Conservation (phyloP, 2,888 invertebrate species). For the Miltochrista miniata region DNA sequence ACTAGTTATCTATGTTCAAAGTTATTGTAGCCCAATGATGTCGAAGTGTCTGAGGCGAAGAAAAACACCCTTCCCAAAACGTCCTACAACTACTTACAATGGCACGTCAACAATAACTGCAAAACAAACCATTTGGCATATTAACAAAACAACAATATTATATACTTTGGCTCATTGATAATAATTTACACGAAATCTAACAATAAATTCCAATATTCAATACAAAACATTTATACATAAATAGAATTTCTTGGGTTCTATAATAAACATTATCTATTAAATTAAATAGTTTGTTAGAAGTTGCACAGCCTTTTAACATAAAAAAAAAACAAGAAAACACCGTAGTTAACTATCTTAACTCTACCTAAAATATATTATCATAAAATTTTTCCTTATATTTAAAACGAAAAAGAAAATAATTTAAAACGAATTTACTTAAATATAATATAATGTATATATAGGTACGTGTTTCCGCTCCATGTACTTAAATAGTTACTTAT, state of each 20-base stretch:
- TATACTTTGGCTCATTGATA: slow-evolving; percentile 12
- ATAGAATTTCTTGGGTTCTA: slow-evolving; percentile 7
- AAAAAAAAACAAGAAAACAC: slow-evolving; percentile 17
- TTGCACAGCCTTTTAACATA: slow-evolving; percentile 44
- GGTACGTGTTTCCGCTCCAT: no score
- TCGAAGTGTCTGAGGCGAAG: no score
- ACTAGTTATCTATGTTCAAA: no score
- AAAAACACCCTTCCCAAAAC: slow-evolving; percentile 11
- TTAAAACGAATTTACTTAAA: not conserved
- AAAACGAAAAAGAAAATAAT: no score
- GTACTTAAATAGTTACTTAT: no score
- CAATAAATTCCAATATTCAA: slow-evolving; percentile 20
- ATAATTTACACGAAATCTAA: slow-evolving; percentile 10
- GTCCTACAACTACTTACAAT: slow-evolving; percentile 14
- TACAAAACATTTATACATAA: slow-evolving; percentile 14
- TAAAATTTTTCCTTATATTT: no score
- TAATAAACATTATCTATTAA: slow-evolving; percentile 19
- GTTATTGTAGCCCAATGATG: no score
- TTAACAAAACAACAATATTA: slow-evolving; percentile 15
- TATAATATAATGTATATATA: no score
- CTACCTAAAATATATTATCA: not conserved
- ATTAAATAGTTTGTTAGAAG: slow-evolving; percentile 29
- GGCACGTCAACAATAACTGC: slow-evolving; percentile 25
- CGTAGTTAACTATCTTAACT: slow-evolving; percentile 11
- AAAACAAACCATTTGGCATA: slow-evolving; percentile 18